Evolutionary conservation across 2,888 invertebrate genomes (phyloP).

Genomic region (Meliscaeva auricollis): DNA sequence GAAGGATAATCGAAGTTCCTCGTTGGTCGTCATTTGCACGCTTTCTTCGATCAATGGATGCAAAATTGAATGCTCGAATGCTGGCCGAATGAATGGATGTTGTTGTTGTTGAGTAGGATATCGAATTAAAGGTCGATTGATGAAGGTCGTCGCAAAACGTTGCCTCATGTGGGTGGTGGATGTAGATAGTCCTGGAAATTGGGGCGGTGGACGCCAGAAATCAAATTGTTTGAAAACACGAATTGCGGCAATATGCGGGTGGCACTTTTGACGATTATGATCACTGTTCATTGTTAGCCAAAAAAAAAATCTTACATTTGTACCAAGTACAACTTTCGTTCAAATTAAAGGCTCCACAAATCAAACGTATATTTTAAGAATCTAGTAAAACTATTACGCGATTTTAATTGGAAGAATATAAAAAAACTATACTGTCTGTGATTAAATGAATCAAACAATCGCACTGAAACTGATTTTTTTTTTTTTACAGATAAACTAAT

Average conservation of each 20-base stretch:
- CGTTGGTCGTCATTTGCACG: slow-evolving; percentile 30
- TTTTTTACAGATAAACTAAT: not conserved
- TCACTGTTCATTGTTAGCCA: slow-evolving; percentile 51
- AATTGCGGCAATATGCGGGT: slow-evolving; percentile 48
- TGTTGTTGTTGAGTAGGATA: not conserved
- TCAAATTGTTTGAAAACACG: slow-evolving; percentile 60
- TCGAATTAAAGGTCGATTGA: slow-evolving; percentile 26
- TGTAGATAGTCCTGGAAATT: not conserved
- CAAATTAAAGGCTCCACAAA: slow-evolving; percentile 3
- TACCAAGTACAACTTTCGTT: not conserved
- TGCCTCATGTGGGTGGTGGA: slow-evolving; percentile 36
- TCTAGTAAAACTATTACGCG: slow-evolving; percentile 27
- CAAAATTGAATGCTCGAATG: not conserved
- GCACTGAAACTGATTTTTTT: not conserved
- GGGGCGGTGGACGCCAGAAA: slow-evolving; percentile 40
- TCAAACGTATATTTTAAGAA: slow-evolving; percentile 41
- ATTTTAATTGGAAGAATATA: not conserved
- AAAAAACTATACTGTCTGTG: too few relatives aligned
- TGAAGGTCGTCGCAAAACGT: slow-evolving; percentile 31
- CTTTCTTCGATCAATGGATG: slow-evolving; percentile 38
- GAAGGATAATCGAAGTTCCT: not conserved
- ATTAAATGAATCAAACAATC: not conserved
- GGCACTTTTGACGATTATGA: slow-evolving; percentile 38
- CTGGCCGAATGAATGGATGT: not conserved
- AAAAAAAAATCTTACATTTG: not conserved